Evolutionary conservation across 2,888 invertebrate genomes (phyloP).

Genomic region (Brachycybe producta): DNA sequence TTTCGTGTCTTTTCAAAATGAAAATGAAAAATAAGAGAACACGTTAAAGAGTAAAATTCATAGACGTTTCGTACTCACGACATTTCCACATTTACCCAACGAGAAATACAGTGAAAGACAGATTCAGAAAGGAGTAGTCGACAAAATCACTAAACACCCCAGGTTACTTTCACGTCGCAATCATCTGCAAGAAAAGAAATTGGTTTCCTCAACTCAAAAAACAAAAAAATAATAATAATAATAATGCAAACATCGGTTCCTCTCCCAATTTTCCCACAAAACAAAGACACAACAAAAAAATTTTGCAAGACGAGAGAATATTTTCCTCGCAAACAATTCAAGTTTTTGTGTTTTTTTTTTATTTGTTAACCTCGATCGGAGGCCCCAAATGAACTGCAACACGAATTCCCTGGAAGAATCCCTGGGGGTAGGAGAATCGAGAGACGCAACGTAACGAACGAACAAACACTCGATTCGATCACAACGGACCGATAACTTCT

Average conservation of each 20-base stretch:
- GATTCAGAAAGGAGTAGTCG: neutral
- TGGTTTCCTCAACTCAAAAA: neutral
- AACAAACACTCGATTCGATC: no score
- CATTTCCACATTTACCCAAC: constrained; percentile 12
- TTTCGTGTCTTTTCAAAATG: neutral
- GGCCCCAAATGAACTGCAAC: no score
- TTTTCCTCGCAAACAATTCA: constrained; percentile 9
- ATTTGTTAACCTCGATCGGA: neutral
- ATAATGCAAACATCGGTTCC: no score
- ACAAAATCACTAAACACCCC: neutral
- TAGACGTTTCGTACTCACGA: constrained; percentile 10
- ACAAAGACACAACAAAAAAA: constrained; percentile 9
- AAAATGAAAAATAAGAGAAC: no score
- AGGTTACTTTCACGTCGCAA: neutral
- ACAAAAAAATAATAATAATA: neutral
- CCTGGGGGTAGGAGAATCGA: no score
- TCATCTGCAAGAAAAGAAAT: neutral
- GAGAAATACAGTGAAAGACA: constrained; percentile 18
- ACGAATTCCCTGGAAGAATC: no score
- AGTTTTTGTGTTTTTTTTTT: neutral
- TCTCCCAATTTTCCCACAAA: no score
- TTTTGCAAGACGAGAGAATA: constrained; percentile 9
- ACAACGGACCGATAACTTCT: no score
- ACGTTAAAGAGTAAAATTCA: neutral
- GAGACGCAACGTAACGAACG: no score